Evolutionary conservation across 2,797 vertebrate genomes (phyloP).

Genomic region (Menidia menidia): DNA sequence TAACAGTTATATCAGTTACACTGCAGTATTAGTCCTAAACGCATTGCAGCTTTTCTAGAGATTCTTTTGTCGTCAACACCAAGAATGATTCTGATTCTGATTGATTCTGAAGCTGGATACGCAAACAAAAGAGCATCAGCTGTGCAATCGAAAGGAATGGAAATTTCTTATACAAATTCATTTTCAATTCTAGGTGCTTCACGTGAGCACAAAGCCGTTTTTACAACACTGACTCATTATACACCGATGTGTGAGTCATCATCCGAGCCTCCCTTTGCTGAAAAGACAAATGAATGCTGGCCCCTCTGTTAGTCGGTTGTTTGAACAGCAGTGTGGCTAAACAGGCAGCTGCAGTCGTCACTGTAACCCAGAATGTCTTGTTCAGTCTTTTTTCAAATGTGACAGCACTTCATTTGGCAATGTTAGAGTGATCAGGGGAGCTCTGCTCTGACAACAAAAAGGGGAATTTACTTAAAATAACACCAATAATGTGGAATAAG

Average conservation of each 20-base stretch:
- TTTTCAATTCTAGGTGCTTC: conserved; percentile 8
- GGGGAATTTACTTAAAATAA: not conserved
- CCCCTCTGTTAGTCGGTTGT: conserved; percentile 33
- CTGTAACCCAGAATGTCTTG: conserved; percentile 25
- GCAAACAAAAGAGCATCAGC: conserved; percentile 11
- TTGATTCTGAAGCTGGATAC: not conserved
- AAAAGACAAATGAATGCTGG: conserved; percentile 42
- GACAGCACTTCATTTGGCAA: conserved; percentile 15
- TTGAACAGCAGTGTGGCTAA: conserved; percentile 34
- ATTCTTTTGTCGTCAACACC: too few relatives aligned
- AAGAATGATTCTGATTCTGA: too few relatives aligned
- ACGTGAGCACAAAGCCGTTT: conserved; percentile 17
- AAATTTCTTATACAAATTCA: conserved; percentile 18
- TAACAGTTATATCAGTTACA: not conserved
- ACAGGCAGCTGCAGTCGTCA: conserved; percentile 18
- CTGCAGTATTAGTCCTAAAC: not conserved
- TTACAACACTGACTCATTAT: conserved; percentile 38
- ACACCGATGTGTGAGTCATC: conserved; percentile 54
- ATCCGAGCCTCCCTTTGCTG: conserved; percentile 32
- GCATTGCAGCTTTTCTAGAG: not conserved
- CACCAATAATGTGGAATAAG: conserved; percentile 16
- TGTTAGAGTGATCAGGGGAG: not conserved
- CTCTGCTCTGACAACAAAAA: not conserved
- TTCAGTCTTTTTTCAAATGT: conserved; percentile 34
- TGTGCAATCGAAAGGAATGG: conserved; percentile 9